Base-by-base conservation (phyloP, 2,797 vertebrate genomes). In the Anguilla obscura region DNA sequence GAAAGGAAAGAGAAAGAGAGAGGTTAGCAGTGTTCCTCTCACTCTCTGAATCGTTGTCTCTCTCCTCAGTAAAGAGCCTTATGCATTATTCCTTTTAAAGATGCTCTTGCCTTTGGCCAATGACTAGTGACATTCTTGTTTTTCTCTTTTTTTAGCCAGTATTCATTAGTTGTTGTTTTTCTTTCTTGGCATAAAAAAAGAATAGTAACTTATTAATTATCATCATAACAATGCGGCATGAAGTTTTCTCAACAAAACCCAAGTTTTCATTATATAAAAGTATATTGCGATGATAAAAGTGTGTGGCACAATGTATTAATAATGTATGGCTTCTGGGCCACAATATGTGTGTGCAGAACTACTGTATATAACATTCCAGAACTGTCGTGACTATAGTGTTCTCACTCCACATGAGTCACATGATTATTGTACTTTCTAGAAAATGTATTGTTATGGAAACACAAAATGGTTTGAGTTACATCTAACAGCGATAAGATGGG, bases 41-140 rank as follows among this genome's bases (percentile, higher is more conserved):
- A 16, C 58, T 69, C 60, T 66, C 54, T 52, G 58, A 66, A 52
- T 84, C 58, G 30, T 87, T 84, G 82, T 48, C 83, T 33, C 54
- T 87, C 87, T 84, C 33, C 45, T 71, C 80, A 79, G 82, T 2
- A 66, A 87, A 82, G 60, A 60, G 66, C 80, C 87, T 84, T 45
- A 60, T 87, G 69, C 45, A 48, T 60, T 84, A 84, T 87, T 87
- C 86, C 56, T 85, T 88, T 88, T 88, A 76, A 74, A 56, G 58
- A 76, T 85, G 63, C 84, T 79, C 52, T 86, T 79, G 87, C 87
- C 69, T 80, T 58, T 18, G 87, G 84, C 84, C 33, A 60, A 24
- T 84, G 5, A 85, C 87, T 33, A 74, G 84, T 63, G 87, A 85
- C 84, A 60, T 69, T 69, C 80, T 87, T 83, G 58, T 66, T 87